These are phyloP conservation scores for Euura saliciscinereae DNA, from an alignment of 1,140 invertebrate species.

Conservation along the genomic window DNA sequence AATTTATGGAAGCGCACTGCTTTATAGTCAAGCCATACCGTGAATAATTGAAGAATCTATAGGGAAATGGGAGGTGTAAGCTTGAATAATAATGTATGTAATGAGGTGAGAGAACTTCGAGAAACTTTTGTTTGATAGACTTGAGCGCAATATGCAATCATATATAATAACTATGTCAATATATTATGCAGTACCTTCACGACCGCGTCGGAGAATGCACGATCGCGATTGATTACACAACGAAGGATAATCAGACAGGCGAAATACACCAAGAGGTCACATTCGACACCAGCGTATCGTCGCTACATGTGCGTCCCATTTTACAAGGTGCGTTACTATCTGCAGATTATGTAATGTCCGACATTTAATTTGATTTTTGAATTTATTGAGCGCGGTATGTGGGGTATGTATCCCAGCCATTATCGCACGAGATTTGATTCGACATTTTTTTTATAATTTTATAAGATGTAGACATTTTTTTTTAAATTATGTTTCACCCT, in stretches of 20 bases:
- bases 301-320: conserved; percentile 17
- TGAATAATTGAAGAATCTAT: too few species aligned
- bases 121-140: too few species aligned
- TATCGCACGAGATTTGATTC: not conserved
- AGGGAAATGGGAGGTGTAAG: too few species aligned
- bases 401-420: not conserved
- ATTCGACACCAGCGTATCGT: conserved; percentile 26
- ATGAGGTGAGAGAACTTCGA: too few species aligned
- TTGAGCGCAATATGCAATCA: too few species aligned
- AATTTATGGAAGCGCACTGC: too few species aligned
- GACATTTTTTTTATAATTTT: not conserved
- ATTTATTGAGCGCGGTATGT: not conserved
- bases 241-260: conserved; percentile 20
- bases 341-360: not conserved
- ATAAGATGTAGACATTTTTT: not conserved
- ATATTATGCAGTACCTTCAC: conserved; percentile 26
- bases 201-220: conserved; percentile 28
- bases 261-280: conserved; percentile 21
- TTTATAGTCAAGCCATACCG: too few species aligned
- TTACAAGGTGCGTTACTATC: conserved; percentile 20
- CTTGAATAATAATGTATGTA: too few species aligned
- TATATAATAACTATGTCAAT: not conserved
- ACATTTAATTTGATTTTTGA: not conserved
- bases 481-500: not conserved
- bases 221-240: conserved; percentile 16